phyloP scores from a whole-genome alignment of 1,140 invertebrate species.

The Brachionus plicatilis region DNA sequence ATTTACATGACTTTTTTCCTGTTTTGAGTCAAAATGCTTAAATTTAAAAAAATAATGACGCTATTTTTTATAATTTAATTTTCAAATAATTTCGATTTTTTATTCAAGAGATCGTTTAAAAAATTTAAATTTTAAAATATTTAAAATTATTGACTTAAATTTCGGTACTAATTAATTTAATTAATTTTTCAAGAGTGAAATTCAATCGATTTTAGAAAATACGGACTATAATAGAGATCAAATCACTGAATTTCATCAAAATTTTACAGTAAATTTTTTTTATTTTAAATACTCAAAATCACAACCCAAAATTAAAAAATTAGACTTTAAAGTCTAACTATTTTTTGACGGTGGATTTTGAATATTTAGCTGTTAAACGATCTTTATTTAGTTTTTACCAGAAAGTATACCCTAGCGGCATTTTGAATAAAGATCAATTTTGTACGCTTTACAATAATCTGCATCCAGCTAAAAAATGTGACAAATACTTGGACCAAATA shows the following conservation, averaged over 20 bases:
- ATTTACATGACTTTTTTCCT: no score
- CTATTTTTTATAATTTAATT: no score
- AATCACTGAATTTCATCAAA: conserved; percentile 12
- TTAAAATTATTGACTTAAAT: no score
- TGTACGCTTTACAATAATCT: conserved; percentile 19
- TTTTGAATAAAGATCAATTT: conserved; percentile 17
- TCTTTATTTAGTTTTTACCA: neutral
- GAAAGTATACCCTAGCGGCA: conserved; percentile 24
- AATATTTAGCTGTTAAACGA: no score
- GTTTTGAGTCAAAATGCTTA: no score
- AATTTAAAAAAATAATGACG: no score
- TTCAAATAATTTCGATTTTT: no score
- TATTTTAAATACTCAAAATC: neutral
- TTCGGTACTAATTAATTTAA: neutral
- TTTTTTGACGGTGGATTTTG: no score
- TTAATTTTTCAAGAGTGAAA: neutral
- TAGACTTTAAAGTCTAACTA: no score
- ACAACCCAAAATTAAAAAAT: neutral
- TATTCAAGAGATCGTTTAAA: no score
- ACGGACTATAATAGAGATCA: conserved; percentile 13
- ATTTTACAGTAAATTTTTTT: conserved; percentile 18
- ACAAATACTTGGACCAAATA: neutral
- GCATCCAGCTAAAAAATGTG: neutral
- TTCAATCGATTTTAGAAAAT: conserved; percentile 32
- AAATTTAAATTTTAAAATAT: no score